Percentiles rank a stretch among this genome's conserved stretches.
Evolutionary conservation across 2,797 vertebrate genomes (phyloP).

Genomic region (Apogon hyalosoma): DNA sequence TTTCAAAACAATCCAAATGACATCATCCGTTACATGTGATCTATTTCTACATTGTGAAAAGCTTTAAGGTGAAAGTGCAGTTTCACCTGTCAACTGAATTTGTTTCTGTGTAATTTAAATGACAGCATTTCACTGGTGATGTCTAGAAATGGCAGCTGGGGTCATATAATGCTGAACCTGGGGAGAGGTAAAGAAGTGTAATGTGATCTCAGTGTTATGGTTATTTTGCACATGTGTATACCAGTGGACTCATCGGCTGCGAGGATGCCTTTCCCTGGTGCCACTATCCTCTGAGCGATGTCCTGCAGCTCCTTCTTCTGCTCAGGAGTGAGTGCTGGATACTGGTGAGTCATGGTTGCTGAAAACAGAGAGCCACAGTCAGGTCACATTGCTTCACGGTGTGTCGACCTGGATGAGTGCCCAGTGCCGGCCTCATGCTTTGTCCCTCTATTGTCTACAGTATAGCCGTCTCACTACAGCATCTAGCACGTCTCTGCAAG

Average conservation of each 20-base stretch:
- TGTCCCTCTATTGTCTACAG: constrained; percentile 25
- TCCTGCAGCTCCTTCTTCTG: constrained; percentile 91
- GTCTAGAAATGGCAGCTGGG: too few relatives aligned
- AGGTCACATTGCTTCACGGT: constrained; percentile 29
- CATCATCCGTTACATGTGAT: too few relatives aligned
- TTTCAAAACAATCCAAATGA: too few relatives aligned
- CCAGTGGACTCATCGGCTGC: constrained; percentile 87
- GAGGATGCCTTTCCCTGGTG: constrained; percentile 86
- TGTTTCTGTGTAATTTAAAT: too few relatives aligned
- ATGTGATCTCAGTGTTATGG: too few relatives aligned
- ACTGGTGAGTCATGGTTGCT: constrained; percentile 84
- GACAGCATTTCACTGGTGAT: too few relatives aligned
- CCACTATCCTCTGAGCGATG: constrained; percentile 82
- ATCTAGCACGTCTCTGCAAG: constrained; percentile 5
- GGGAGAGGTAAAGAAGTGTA: too few relatives aligned
- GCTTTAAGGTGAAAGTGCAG: too few relatives aligned
- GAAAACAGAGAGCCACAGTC: constrained; percentile 30
- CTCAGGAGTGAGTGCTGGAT: constrained; percentile 89
- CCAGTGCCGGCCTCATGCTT: constrained; percentile 31
- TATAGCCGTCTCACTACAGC: constrained; percentile 10
- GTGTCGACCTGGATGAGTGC: constrained; percentile 22
- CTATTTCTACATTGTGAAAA: too few relatives aligned
- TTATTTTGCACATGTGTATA: constrained; percentile 45
- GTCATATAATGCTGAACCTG: too few relatives aligned
- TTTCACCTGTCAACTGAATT: too few relatives aligned